phyloP scores from a whole-genome alignment of 1,140 invertebrate species.

The Melanaphis sacchari region DNA sequence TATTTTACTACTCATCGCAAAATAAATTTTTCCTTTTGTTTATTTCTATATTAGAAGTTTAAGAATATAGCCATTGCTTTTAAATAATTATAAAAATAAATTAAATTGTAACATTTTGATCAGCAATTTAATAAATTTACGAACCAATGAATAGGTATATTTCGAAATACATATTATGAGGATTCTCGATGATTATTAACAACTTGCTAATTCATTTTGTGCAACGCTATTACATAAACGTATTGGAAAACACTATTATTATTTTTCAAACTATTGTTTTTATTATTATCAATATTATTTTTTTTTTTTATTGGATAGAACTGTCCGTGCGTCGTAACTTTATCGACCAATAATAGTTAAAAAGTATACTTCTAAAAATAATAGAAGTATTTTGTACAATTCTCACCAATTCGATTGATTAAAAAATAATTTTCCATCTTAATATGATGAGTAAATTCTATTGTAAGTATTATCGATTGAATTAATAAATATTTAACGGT shows the following conservation, averaged over 20 bases:
- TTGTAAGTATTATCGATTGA: background rate
- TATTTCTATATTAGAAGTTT: background rate
- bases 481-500: background rate
- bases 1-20: background rate
- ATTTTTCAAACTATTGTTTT: background rate
- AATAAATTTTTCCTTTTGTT: background rate
- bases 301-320: background rate
- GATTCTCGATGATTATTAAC: background rate
- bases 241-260: background rate
- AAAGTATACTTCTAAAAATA: background rate
- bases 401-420: background rate
- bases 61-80: background rate
- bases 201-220: background rate
- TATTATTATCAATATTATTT: background rate
- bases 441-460: background rate
- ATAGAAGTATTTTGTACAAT: background rate
- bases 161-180: background rate
- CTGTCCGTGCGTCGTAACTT: background rate
- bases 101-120: background rate
- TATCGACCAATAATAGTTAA: background rate
- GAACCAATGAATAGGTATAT: background rate
- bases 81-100: background rate
- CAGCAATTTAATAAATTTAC: background rate
- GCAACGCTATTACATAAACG: background rate
- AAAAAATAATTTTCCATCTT: too few relatives aligned